Evolutionary conservation across 2,888 invertebrate species (phyloP), one percentile per base, ranked within the genome.

Genomic region (Philhelius pedissequus): DNA sequence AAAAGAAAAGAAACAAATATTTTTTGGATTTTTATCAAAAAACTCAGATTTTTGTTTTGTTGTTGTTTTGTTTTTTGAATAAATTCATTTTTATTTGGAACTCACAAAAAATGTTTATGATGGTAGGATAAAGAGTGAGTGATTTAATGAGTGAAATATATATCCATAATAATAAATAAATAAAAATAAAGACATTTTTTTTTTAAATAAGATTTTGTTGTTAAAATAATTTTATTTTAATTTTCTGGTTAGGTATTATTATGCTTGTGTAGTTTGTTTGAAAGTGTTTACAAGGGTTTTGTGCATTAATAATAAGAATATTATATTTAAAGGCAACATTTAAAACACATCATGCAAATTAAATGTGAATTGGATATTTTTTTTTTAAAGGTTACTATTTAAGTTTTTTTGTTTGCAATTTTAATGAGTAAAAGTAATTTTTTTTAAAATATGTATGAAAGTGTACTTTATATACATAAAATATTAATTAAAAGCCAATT

Each of bases 1-100:
- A 87, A 87, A 87, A 87, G 86, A 87, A 87, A 87, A 82, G 78
- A 81, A 87, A 87, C 84, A 68, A 87, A 86, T 81, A 38, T 56
- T 76, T 69, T 77, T 86, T 81, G 86, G 81, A 86, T 81, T 81
- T 73, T 74, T 83, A 83, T 83, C 82, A 86, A 69, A 74, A 74
- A 83, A 76, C 73, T 78, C 60, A 73, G 69, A 78, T 71, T 76
- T 76, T 38, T 54, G 52, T 70, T 75, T 75, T 43, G 56, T 62
- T 45, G 56, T 62, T 45, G 40, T 64, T 77, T 77, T 83, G 32
- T 50, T 74, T 22, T n/a, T 77, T 73, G 66, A 60, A 73, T 62
- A 58, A 64, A 74, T 20, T 74, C 71, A 43, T 56, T 74, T 77
- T 78, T 81, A 56, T 70, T 79, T 79, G 48, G 66, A 43, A 76